Percentiles rank a stretch among this genome's conserved stretches.
Conservation (phyloP, 92 coral and sea anemone species). For the Diadumene lineata region DNA sequence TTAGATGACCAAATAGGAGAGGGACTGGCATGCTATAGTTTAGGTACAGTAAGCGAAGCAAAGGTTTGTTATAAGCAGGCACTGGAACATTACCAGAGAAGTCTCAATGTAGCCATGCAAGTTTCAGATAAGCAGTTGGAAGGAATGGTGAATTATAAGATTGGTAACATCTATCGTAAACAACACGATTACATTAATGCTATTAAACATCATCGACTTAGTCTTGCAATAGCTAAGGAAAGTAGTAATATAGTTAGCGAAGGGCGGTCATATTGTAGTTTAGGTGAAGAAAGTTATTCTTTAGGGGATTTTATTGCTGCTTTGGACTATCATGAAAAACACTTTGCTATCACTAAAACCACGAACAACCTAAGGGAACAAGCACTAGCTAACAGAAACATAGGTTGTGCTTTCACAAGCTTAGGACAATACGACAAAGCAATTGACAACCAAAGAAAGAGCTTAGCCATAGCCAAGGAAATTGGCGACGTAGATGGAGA, state of each 20-base stretch:
- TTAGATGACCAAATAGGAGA: neutral
- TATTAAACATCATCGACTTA: neutral
- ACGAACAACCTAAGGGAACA: neutral
- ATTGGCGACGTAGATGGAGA: conserved; percentile 1
- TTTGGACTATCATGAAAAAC: neutral
- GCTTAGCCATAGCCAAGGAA: conserved; percentile 5
- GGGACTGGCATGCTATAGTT: neutral
- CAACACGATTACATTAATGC: neutral
- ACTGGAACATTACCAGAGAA: conserved; percentile 5
- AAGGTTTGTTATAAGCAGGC: neutral
- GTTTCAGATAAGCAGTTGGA: conserved; percentile 9
- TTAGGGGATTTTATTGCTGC: neutral
- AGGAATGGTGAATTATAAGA: neutral
- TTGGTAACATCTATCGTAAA: neutral
- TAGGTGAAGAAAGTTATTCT: neutral
- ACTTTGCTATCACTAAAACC: neutral
- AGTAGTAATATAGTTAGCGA: neutral
- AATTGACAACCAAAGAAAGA: neutral
- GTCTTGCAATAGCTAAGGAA: conserved; percentile 5
- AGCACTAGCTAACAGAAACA: neutral
- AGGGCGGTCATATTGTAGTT: neutral
- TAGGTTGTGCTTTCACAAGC: neutral
- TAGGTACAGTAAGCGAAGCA: neutral
- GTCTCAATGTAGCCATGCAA: conserved; percentile 1
- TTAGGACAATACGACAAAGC: conserved; percentile 1